phyloP scores from a whole-genome alignment of 2,113 vertebrate species.

The Tretioscincus oriximinensis region DNA sequence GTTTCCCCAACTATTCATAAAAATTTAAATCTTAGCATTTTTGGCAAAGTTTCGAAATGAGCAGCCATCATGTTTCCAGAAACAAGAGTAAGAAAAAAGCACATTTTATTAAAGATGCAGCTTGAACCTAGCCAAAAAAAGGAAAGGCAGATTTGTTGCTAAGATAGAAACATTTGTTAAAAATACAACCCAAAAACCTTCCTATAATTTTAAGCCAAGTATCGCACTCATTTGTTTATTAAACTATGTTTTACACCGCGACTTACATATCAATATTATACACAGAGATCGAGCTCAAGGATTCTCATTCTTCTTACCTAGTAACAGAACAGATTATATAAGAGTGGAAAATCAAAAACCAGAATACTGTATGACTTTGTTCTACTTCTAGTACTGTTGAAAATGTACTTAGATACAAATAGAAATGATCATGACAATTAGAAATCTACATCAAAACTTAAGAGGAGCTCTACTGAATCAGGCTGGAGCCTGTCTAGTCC shows the following conservation, averaged over 20 bases:
- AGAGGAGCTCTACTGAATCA: too few species aligned
- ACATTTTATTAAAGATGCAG: constrained; percentile 7
- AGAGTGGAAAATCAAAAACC: too few species aligned
- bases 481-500: too few species aligned
- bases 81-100: constrained; percentile 11
- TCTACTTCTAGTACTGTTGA: too few species aligned
- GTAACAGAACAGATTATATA: too few species aligned
- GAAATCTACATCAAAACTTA: too few species aligned
- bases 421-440: too few species aligned
- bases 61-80: neutral
- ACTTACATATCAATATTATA: neutral
- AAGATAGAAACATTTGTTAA: neutral
- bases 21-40: neutral
- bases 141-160: neutral
- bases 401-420: too few species aligned
- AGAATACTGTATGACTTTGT: too few species aligned
- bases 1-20: neutral
- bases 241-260: neutral
- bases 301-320: neutral
- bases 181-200: neutral
- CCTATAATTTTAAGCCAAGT: neutral
- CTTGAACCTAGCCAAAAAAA: neutral
- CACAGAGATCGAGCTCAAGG: neutral
- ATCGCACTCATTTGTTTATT: neutral
- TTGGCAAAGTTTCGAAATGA: neutral